These are phyloP conservation scores for Cirrhinus molitorella DNA, from an alignment of 2,797 vertebrate species.

Conservation along the genomic window DNA sequence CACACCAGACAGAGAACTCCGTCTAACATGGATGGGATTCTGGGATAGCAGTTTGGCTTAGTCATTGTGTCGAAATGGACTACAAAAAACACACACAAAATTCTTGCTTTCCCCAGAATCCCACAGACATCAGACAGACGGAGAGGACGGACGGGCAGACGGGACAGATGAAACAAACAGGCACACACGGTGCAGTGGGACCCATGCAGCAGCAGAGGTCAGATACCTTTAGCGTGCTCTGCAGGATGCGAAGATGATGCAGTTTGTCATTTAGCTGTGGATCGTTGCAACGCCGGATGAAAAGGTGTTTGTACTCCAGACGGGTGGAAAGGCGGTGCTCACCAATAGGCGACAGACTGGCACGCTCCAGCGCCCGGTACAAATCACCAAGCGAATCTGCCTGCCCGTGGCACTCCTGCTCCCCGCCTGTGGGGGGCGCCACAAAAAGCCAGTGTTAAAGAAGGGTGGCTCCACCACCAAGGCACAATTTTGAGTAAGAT, in stretches of 20 bases:
- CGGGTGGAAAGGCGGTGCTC: conserved; percentile 85
- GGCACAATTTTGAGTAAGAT: background rate
- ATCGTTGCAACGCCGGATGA: conserved; percentile 91
- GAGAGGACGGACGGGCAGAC: conserved; percentile 46
- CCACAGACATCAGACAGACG: conserved; percentile 48
- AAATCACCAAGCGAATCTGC: conserved; percentile 93
- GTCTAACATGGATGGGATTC: conserved; percentile 47
- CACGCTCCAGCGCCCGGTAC: conserved; percentile 92
- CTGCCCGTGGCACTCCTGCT: conserved; percentile 79
- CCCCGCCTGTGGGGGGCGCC: conserved; percentile 61
- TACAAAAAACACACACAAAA: background rate
- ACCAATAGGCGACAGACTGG: conserved; percentile 92
- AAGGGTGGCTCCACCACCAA: conserved; percentile 1
- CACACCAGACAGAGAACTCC: conserved; percentile 47
- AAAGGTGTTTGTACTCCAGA: conserved; percentile 92
- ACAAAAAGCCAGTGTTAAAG: conserved; percentile 42
- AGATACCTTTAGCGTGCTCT: conserved; percentile 96
- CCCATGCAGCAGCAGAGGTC: conserved; percentile 53
- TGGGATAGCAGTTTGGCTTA: conserved; percentile 34
- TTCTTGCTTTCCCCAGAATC: conserved; percentile 54
- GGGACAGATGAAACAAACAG: conserved; percentile 52
- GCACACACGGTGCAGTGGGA: conserved; percentile 45
- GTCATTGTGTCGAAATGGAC: background rate
- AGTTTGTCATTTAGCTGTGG: conserved; percentile 96
- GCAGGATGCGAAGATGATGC: conserved; percentile 94